phyloP scores from a whole-genome alignment of 2,113 vertebrate genomes.

The Neopipo cinnamomea region DNA sequence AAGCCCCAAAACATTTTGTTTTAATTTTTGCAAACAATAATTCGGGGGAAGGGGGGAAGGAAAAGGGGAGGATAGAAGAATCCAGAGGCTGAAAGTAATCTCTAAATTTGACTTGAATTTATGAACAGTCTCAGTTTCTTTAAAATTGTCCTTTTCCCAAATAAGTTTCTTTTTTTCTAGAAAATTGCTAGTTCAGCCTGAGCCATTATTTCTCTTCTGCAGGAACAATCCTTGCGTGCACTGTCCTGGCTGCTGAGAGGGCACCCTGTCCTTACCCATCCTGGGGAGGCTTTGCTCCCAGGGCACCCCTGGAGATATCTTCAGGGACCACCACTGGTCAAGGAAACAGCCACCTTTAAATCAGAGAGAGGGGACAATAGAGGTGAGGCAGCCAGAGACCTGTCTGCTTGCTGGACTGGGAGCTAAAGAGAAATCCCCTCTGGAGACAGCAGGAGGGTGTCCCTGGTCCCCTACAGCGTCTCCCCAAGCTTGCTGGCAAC shows the following conservation, averaged over 20 bases:
- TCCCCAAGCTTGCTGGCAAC: not conserved
- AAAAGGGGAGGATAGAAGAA: not conserved
- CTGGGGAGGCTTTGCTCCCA: not conserved
- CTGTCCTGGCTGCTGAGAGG: rapidly evolving
- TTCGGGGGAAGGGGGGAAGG: not conserved
- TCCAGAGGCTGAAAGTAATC: conserved; percentile 45
- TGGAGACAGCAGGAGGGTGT: not conserved
- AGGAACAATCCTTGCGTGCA: not conserved
- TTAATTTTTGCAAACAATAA: conserved; percentile 64
- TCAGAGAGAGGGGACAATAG: not conserved
- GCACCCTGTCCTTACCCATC: rapidly evolving
- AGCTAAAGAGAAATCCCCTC: not conserved
- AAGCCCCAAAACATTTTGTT: conserved; percentile 60
- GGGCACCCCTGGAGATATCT: not conserved
- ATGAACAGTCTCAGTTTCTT: not conserved
- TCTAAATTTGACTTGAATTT: conserved; percentile 43
- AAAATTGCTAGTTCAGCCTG: not conserved
- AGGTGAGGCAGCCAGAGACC: not conserved
- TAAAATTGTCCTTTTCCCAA: conserved; percentile 6
- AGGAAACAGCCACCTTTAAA: not conserved
- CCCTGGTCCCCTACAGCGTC: rapidly evolving
- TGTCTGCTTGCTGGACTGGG: not conserved
- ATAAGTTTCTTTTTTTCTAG: not conserved
- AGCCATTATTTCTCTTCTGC: not conserved
- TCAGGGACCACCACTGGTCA: not conserved